Evolutionary conservation across 64 coral and sea anemone species (phyloP), one percentile per base, ranked within the genome.

Genomic region (Montipora efflorescens): DNA sequence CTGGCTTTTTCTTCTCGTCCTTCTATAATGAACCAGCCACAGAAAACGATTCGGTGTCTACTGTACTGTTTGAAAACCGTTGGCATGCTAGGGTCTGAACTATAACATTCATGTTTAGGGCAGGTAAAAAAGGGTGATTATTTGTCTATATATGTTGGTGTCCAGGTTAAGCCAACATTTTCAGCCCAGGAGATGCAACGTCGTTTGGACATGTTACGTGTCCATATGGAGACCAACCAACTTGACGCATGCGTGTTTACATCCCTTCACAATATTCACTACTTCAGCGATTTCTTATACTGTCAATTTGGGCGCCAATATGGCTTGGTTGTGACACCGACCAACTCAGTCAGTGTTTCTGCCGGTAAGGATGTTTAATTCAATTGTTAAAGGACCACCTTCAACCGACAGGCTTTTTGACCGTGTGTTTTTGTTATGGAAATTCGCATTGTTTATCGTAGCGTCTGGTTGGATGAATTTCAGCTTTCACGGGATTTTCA

Each of bases 171-270:
- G 71, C 94, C 76, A 9, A 95, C 95, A n/a, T 99, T 92, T 74
- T 81, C 94, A 52, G 47, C 92, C 16, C 92, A 92, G 48, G 97
- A 99, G 67, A 99, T 99, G 97, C 82, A 94, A 18, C 90, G 91
- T 53, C 91, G 97, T n/a, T 49, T 96, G 53, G 84, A 86, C 62
- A 92, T 79, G 25, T 72, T 99, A 47, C 92, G 97, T 66, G 23
- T 59, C n/a, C 94, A 99, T 21, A 99, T 99, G 97, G 92, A 95
- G 66, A 84, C 75, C 5, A 82, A 94, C 22, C 67, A 86, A 25
- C 80, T 99, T 49, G 97, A 94, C 85, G 97, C 95, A 92, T 99
- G 97, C 85, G 94, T 99, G 52, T 92, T 99, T 15, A 99, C 95
- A 21, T 99, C 97, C 2, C 90, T 91, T 64, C 97, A 98, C 47